Base-by-base conservation (phyloP, 2,113 vertebrate species). In the Aviceda subcristata region DNA sequence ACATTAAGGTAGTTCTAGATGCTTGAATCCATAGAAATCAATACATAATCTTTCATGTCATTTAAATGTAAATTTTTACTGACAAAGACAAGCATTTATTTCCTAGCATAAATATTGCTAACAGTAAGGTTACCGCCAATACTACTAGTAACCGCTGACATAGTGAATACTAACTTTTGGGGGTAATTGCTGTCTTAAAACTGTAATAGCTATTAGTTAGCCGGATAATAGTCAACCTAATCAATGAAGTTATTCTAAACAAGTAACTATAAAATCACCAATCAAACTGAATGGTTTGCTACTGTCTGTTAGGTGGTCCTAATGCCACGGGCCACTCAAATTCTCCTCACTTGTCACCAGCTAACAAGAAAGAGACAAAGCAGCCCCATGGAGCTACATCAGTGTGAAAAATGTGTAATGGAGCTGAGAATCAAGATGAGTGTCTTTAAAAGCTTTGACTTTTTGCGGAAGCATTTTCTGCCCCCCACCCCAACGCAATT, bases 361-460 rank as follows among this genome's bases (percentile, higher is more conserved):
- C 15, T 62, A 56, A 85, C 41, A 78, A 75, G 50, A 48, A 51
- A 75, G n/a, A 90, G 24, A 83, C 8, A 88, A 43, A 81, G 76
- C 24, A 72, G 55, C n/a, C 50, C 45, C 0, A 0, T 18, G 29
- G n/a, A 93, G 39, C n/a, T 76, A 34, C 2, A 0, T 23, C 83
- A 78, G 51, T 56, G 46, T 69, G 66, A 85, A 92, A 95, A 86
- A 55, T 32, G 39, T 32, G 64, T 87, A 78, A 92, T 21, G 56
- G 51, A 82, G 76, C 73, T 68, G 24, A 85, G 60, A 94, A 94
- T 63, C 38, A 60, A 38, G 53, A 86, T 16, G 20, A 36, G 23
- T 1, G 0, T 56, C 79, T 73, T 77, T 81, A 76, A 94, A 76
- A 95, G 27, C 38, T 88, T 67, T 86, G 32, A 86, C 46, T 90